Evolutionary conservation across 2,797 vertebrate genomes (phyloP), one percentile per base, ranked within the genome.

Genomic region (Tauraco hartlaubi): DNA sequence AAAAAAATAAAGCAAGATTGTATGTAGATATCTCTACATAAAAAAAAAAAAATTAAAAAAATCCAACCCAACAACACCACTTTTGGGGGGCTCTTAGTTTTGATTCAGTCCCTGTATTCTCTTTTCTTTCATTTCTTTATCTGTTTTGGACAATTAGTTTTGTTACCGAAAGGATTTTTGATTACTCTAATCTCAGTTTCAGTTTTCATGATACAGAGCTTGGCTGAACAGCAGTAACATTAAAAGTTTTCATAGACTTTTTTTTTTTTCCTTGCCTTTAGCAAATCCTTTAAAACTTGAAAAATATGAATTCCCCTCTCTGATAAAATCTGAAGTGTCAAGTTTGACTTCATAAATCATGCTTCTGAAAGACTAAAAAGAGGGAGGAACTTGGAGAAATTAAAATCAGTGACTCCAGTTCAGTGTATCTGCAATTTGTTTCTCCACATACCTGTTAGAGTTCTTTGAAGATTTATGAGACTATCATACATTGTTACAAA

Each of bases 61-160:
- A 15, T 35, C 35, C 35, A 4, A 2, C 1, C 0, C 17, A 22
- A 2, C 14, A 11, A 7, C 21, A 26, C 4, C 9, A 8, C 20
- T 4, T 71, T 73, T 77, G 43, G 5, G 13, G 17, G 12, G 0
- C 8, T 63, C 29, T 77, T 33, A 11, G 8, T 41, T 94, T 89
- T 72, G 23, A 6, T 66, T 85, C 58, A 62, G 15, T 54, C 11
- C 5, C 16, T 89, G 54, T 21, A 6, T 43, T 88, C 15, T 58
- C 12, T n/a, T 46, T 49, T 37, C 17, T 55, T 92, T 51, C 2
- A 4, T 64, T 33, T 49, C 9, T 61, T 0, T 20, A 1, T 35
- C 29, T 66, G 28, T 55, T 76, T 76, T 58, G n/a, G 29, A 55
- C 4, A 58, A 22, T 19, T 2, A 4, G 3, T 46, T 88, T 69